Conservation (phyloP, 2,113 vertebrate species). For the Pipra filicauda region DNA sequence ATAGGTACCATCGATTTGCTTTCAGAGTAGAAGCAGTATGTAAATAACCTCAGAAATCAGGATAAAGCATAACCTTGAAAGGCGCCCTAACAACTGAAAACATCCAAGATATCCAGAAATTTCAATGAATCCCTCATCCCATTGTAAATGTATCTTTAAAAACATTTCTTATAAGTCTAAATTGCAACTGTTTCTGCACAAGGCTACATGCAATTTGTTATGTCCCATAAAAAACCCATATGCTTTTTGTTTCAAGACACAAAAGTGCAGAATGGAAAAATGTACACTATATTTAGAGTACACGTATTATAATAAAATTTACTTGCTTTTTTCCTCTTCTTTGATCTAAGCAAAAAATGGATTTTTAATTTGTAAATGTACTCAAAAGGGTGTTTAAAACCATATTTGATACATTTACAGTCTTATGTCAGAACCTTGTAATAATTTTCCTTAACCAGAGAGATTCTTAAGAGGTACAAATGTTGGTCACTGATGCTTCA, state of each 20-base stretch:
- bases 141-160: neutral
- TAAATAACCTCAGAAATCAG: neutral
- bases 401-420: neutral
- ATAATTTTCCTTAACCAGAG: neutral
- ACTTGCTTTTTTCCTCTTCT: neutral
- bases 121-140: neutral
- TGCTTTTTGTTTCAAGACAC: neutral
- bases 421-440: neutral
- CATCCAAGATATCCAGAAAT: neutral
- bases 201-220: neutral
- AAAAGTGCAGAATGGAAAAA: neutral
- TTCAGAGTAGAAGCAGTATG: neutral
- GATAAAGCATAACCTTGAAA: neutral
- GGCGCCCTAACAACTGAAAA: neutral
- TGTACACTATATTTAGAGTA: neutral
- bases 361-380: neutral
- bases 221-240: neutral
- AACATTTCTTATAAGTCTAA: neutral
- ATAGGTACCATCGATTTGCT: neutral
- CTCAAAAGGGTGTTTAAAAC: neutral
- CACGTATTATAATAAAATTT: neutral
- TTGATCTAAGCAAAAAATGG: neutral
- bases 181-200: neutral
- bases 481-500: neutral
- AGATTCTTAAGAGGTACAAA: neutral